These are phyloP conservation scores for Sphaeridia pumilis DNA, from an alignment of 2,888 invertebrate species.

Conservation along the genomic window DNA sequence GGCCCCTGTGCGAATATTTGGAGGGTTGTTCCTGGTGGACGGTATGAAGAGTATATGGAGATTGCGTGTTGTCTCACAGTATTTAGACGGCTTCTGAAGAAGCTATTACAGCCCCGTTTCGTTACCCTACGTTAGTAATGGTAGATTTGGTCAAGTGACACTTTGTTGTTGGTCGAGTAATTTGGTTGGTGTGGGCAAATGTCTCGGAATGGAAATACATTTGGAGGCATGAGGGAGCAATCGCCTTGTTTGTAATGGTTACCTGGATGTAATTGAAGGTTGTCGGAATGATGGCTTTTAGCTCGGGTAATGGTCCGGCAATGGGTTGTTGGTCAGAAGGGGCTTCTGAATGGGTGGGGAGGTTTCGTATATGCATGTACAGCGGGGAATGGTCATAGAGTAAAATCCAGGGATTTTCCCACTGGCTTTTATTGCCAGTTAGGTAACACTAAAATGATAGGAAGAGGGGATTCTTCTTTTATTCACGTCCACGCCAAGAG, in stretches of 20 bases:
- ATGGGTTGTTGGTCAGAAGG: neutral
- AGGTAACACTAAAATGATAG: constrained; percentile 25
- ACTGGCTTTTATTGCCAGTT: constrained; percentile 28
- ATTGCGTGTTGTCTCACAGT: too few species aligned
- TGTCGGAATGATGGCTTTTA: neutral
- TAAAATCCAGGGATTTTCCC: constrained; percentile 12
- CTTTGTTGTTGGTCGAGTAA: constrained; percentile 1
- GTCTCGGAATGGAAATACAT: too few species aligned
- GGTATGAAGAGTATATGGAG: too few species aligned
- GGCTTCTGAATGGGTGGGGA: neutral
- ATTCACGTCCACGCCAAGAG: too few species aligned
- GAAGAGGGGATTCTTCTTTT: constrained; percentile 6
- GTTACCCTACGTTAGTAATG: too few species aligned
- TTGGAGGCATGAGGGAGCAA: too few species aligned
- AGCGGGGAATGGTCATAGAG: constrained; percentile 19
- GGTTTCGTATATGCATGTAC: neutral
- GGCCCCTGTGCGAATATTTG: too few species aligned
- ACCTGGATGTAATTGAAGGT: constrained; percentile 2
- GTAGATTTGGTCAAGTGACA: neutral
- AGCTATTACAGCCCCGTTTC: too few species aligned
- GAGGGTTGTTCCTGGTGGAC: too few species aligned
- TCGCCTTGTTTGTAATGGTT: constrained; percentile 1
- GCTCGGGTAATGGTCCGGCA: constrained; percentile 10
- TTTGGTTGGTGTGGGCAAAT: too few species aligned
- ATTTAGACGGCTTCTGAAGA: too few species aligned